A percentile compares a stretch with the other conserved stretches of the same genome.
These are phyloP conservation scores for Labeo rohita DNA, from an alignment of 2,113 vertebrate genomes.

Conservation along the genomic window DNA sequence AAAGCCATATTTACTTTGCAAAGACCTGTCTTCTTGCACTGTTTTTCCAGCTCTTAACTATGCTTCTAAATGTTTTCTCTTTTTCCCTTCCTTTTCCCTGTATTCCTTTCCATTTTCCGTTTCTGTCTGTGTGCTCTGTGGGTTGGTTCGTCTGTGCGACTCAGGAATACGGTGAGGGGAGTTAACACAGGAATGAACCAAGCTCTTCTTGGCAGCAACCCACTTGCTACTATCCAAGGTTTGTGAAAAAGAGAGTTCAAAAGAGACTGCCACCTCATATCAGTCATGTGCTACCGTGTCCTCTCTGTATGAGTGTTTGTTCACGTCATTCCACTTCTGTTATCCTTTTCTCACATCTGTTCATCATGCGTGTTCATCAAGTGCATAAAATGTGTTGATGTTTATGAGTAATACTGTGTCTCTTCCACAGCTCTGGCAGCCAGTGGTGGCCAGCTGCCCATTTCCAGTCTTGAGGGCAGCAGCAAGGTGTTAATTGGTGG, in stretches of 20 bases:
- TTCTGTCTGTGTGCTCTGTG: slow-evolving; percentile 54
- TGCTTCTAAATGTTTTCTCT: slow-evolving; percentile 49
- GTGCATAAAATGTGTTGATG: slow-evolving; percentile 18
- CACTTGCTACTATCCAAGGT: slow-evolving; percentile 94
- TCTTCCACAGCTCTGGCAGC: slow-evolving; percentile 83
- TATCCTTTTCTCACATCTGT: slow-evolving; percentile 37
- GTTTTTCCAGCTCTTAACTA: slow-evolving; percentile 19
- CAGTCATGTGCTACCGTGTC: slow-evolving; percentile 11
- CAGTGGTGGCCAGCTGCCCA: slow-evolving; percentile 92
- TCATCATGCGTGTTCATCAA: background rate
- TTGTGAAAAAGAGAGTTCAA: slow-evolving; percentile 69
- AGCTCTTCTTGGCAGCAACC: slow-evolving; percentile 90
- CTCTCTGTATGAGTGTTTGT: slow-evolving; percentile 37
- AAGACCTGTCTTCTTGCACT: slow-evolving; percentile 30
- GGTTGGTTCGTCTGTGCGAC: slow-evolving; percentile 65
- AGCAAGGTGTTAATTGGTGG: slow-evolving; percentile 86
- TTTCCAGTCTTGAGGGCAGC: slow-evolving; percentile 91
- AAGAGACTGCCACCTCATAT: background rate
- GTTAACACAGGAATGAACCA: slow-evolving; percentile 91
- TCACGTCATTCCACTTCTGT: background rate
- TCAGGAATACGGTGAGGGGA: slow-evolving; percentile 93
- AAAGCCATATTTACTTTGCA: background rate
- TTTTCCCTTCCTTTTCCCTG: slow-evolving; percentile 5
- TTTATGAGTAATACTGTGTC: slow-evolving; percentile 1
- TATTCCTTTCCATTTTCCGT: slow-evolving; percentile 16